Percentiles rank a stretch among this genome's conserved stretches.
Conservation (phyloP, 2,797 vertebrate genomes). For the Catharus ustulatus region DNA sequence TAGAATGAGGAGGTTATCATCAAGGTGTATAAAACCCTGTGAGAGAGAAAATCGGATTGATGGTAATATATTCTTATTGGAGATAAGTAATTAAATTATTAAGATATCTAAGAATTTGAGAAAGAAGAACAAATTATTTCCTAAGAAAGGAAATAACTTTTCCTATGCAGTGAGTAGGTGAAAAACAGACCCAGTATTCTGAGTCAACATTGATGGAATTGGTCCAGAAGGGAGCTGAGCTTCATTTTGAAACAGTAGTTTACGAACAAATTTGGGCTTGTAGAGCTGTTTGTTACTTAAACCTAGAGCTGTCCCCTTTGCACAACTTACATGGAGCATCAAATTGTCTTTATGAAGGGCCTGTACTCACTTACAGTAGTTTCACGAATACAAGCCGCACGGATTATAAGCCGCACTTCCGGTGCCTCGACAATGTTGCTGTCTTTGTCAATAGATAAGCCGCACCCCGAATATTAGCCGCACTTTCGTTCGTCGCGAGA, state of each 20-base stretch:
- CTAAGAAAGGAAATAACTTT: not conserved
- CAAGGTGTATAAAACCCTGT: not conserved
- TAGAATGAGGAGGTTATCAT: not conserved
- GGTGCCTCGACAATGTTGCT: too few relatives aligned
- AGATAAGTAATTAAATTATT: constrained; percentile 26
- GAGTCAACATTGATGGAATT: not conserved
- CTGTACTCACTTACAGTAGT: not conserved
- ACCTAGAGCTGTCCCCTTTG: not conserved
- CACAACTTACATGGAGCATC: not conserved
- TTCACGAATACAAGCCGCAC: too few relatives aligned
- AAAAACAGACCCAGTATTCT: not conserved
- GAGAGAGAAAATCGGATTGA: not conserved
- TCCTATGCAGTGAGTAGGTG: not conserved
- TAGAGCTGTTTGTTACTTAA: not conserved
- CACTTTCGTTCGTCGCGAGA: too few relatives aligned
- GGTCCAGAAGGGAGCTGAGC: not conserved
- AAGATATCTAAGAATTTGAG: not conserved
- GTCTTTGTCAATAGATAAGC: too few relatives aligned
- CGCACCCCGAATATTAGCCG: too few relatives aligned
- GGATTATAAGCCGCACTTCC: too few relatives aligned
- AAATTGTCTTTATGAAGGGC: not conserved
- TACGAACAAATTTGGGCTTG: not conserved
- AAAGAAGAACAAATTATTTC: not conserved
- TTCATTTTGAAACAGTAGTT: not conserved
- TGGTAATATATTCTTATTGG: constrained; percentile 1